These are phyloP conservation scores for Nansenia antarctica DNA, from an alignment of 2,113 vertebrate species.

Conservation along the genomic window DNA sequence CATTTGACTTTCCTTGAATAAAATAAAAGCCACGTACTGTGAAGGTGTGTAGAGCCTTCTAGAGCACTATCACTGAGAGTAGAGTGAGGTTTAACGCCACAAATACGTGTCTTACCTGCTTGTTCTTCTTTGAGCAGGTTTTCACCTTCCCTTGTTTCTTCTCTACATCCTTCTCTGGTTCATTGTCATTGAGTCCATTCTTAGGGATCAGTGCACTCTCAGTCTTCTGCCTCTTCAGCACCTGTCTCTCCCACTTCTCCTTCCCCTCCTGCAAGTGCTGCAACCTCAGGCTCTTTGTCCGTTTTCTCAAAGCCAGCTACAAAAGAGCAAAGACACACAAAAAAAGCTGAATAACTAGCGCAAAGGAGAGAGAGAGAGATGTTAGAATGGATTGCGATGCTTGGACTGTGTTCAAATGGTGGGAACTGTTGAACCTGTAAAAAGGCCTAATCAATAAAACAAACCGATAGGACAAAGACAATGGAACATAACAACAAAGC, in stretches of 20 bases:
- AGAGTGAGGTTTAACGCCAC: background rate
- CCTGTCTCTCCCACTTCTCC: background rate
- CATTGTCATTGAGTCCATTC: background rate
- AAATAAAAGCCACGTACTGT: too few species aligned
- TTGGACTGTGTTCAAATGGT: background rate
- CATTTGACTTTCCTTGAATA: too few species aligned
- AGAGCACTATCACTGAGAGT: background rate
- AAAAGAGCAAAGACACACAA: background rate
- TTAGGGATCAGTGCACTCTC: background rate
- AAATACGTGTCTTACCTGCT: background rate
- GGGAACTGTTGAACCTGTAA: background rate
- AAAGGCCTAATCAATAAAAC: background rate
- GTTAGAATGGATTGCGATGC: background rate
- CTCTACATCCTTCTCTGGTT: background rate
- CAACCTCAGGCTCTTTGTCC: background rate
- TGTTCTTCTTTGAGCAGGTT: background rate
- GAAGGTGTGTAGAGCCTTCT: too few species aligned
- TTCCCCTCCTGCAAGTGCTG: background rate
- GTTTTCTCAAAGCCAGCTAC: conserved; percentile 1
- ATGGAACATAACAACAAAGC: background rate
- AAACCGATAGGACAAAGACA: background rate
- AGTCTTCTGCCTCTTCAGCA: background rate
- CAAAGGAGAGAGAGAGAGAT: background rate
- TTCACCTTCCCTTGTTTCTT: conserved; percentile 4
- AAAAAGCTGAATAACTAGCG: background rate